These are phyloP conservation scores for Andricus curvator DNA, from an alignment of 2,888 invertebrate genomes.

Conservation along the genomic window DNA sequence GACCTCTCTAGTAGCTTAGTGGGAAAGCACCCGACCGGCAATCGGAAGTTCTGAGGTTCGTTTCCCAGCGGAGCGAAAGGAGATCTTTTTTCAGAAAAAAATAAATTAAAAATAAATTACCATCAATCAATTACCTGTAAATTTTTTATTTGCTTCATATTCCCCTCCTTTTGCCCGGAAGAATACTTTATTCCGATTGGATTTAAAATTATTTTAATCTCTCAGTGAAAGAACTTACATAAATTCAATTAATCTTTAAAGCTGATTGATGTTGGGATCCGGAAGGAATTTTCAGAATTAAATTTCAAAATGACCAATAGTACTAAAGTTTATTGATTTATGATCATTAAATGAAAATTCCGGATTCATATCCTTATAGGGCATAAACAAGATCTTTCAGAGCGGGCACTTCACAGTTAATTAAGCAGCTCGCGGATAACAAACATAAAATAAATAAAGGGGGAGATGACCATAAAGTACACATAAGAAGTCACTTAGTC, in stretches of 20 bases:
- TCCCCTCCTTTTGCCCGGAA: too few relatives aligned
- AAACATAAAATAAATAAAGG: neutral
- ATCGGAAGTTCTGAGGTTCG: too few relatives aligned
- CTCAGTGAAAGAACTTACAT: too few relatives aligned
- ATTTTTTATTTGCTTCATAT: too few relatives aligned
- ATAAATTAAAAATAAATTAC: too few relatives aligned
- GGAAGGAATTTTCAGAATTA: neutral
- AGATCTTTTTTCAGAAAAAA: too few relatives aligned
- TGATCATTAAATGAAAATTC: neutral
- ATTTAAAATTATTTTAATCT: too few relatives aligned
- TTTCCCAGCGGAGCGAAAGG: too few relatives aligned
- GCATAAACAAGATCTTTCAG: neutral
- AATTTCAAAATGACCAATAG: neutral
- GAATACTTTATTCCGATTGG: too few relatives aligned
- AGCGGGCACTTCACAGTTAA: neutral
- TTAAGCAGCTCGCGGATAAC: neutral
- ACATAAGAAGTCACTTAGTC: constrained; percentile 25
- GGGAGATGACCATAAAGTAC: constrained; percentile 22
- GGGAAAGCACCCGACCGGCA: too few relatives aligned
- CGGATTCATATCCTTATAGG: neutral
- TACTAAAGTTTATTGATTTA: constrained; percentile 17
- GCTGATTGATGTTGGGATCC: neutral
- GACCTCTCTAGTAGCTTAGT: too few relatives aligned
- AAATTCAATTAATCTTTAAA: neutral
- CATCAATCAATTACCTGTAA: too few relatives aligned